Base-by-base conservation (phyloP, 2,113 vertebrate species). In the Salvelinus namaycush region DNA sequence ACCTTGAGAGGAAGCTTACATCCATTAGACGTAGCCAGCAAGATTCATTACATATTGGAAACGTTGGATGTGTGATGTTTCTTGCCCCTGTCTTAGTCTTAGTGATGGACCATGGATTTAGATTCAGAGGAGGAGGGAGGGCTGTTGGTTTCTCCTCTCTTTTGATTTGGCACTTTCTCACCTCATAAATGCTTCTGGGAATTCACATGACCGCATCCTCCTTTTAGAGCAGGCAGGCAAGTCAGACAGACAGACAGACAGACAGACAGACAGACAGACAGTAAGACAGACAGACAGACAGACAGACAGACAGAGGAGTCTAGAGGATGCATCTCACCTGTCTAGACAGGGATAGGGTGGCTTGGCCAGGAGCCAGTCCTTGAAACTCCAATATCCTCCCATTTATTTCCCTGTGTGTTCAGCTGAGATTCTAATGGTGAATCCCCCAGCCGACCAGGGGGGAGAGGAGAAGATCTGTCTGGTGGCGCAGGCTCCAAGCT, bases 1-100 rank as follows among this genome's bases (percentile, higher is more conserved):
- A 82, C 85, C 82, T 89, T 84, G 74, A 80, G 73, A 81, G 81
- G 76, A 73, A 74, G 80, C 70, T 27, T 70, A 68, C 70, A 76
- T 81, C 74, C 69, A 70, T 51, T 70, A 39, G 8, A 72, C 44
- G 51, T 65, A 75, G 65, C 68, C 8, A 11, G 13, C 49, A 31
- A 78, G 80, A 87, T 86, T 84, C 77, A 84, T 75, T 68, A 65
- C 73, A 54, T 49, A 54, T 78, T 72, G 70, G 75, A 34, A 62
- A 44, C 72, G 73, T 79, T 70, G 59, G 68, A 80, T 71, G 68
- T 62, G 67, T 1, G 44, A 73, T 60, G 11, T 3, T 70, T 54
- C 39, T 74, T 60, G 22, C 39, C 59, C 66, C 51, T 69, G 16
- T 29, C 20, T 13, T 13, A 57, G 51, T 78, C 68, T 64, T 64